These are phyloP conservation scores for Phyllotreta striolata DNA, from an alignment of 2,888 invertebrate genomes.

Conservation along the genomic window DNA sequence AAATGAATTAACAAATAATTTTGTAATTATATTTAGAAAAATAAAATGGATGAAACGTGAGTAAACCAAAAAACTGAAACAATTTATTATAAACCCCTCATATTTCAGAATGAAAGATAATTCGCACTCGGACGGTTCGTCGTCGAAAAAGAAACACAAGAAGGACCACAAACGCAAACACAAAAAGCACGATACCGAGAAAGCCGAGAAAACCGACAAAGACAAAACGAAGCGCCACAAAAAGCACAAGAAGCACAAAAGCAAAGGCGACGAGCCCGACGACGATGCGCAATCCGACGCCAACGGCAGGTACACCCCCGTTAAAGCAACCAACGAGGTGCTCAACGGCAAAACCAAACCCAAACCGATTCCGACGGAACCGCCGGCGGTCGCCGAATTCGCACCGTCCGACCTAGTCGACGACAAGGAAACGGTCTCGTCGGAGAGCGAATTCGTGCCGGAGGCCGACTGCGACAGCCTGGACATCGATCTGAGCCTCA, in stretches of 20 bases:
- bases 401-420: constrained; percentile 59
- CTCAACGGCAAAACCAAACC: constrained; percentile 59
- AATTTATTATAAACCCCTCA: too few relatives aligned
- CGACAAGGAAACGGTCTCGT: constrained; percentile 69
- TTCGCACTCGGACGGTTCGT: constrained; percentile 29
- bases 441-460: constrained; percentile 68
- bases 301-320: constrained; percentile 58
- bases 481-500: constrained; percentile 73
- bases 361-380: constrained; percentile 63
- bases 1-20: too few relatives aligned
- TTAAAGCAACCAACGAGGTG: constrained; percentile 32
- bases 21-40: too few relatives aligned
- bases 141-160: constrained; percentile 71
- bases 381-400: constrained; percentile 63
- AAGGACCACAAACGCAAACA: constrained; percentile 68
- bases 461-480: constrained; percentile 74
- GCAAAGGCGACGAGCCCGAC: constrained; percentile 62
- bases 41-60: too few relatives aligned
- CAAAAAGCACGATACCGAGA: constrained; percentile 63
- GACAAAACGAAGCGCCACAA: constrained; percentile 70
- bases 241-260: constrained; percentile 70
- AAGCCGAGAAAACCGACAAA: constrained; percentile 64
- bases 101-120: constrained; percentile 30
- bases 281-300: constrained; percentile 57
- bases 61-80: too few relatives aligned